Conservation (phyloP, 2,797 vertebrate genomes). For the Pogoniulus pusillus region DNA sequence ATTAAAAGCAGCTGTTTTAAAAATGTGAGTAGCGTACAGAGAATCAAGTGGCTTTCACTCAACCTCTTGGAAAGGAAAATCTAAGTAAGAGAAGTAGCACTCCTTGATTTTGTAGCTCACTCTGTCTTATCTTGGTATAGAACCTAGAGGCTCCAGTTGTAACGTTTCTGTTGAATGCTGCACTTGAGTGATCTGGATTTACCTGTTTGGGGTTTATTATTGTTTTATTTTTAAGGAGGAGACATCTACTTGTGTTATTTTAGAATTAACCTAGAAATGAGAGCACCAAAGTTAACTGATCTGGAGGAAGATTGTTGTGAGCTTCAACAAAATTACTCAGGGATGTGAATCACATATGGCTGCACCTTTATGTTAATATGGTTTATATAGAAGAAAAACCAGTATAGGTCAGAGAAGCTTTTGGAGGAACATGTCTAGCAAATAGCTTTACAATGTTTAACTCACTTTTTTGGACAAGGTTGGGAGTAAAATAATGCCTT, state of each 20-base stretch:
- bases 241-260: not conserved
- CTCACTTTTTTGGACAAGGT: not conserved
- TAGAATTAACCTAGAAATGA: conserved; percentile 7
- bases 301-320: not conserved
- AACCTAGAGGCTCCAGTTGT: not conserved
- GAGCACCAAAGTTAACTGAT: not conserved
- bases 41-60: not conserved
- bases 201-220: not conserved
- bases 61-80: not conserved
- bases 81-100: not conserved
- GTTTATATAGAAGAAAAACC: not conserved
- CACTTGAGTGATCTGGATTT: not conserved
- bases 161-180: not conserved
- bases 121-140: not conserved
- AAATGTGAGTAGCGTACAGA: not conserved
- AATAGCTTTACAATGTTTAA: not conserved
- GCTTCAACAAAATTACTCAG: not conserved
- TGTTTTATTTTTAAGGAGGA: not conserved
- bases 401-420: not conserved
- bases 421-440: not conserved
- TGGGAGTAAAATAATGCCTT: not conserved
- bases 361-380: not conserved
- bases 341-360: not conserved
- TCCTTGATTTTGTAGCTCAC: not conserved
- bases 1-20: conserved; percentile 21